phyloP scores from a whole-genome alignment of 30 jellyfish, hydroid and myxozoan species.

The Sanderia malayensis region DNA sequence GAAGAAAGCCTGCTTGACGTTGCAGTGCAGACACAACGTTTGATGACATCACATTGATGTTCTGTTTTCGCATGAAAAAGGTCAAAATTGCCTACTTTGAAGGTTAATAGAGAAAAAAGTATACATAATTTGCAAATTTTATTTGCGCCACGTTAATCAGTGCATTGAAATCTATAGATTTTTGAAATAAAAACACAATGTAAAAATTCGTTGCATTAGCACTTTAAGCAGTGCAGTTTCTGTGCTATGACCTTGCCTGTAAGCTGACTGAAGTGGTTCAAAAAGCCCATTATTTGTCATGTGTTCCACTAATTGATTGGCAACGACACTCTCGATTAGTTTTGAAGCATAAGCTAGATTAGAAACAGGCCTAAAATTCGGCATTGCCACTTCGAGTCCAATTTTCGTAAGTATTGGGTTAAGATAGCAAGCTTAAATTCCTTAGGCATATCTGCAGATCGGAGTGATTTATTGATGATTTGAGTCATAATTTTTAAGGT shows the following conservation, averaged over 20 bases:
- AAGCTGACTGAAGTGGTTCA: constrained; percentile 64
- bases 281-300: constrained; percentile 42
- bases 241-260: constrained; percentile 46
- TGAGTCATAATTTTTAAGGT: constrained; percentile 42
- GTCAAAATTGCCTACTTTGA: too few relatives aligned
- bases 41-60: too few relatives aligned
- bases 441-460: constrained; percentile 62
- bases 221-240: constrained; percentile 47
- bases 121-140: too few relatives aligned
- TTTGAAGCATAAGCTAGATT: constrained; percentile 50
- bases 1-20: too few relatives aligned
- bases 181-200: too few relatives aligned
- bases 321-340: constrained; percentile 62
- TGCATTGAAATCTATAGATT: too few relatives aligned
- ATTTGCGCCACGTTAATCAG: too few relatives aligned
- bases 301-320: constrained; percentile 53
- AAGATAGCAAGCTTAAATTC: constrained; percentile 60
- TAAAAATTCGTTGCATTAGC: too few relatives aligned
- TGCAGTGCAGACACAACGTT: too few relatives aligned
- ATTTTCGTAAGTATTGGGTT: constrained; percentile 44
- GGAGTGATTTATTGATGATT: constrained; percentile 58
- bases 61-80: too few relatives aligned
- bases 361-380: constrained; percentile 60
- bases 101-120: too few relatives aligned
- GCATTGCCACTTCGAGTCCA: constrained; percentile 64